These are phyloP conservation scores for Oreonectes daqikongensis DNA, from an alignment of 2,797 vertebrate genomes.

Conservation along the genomic window DNA sequence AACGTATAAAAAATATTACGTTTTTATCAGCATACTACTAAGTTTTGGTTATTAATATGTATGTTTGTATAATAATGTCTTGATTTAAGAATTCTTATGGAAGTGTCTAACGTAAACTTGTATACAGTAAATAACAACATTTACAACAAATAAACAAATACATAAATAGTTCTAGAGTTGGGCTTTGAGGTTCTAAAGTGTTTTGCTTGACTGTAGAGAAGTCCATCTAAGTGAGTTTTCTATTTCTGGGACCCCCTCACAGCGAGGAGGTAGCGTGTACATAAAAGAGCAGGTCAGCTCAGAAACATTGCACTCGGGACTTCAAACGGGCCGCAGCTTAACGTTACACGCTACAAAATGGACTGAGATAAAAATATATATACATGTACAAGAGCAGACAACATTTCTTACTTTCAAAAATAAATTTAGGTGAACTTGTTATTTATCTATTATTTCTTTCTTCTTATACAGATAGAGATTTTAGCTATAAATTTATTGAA, in stretches of 20 bases:
- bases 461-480: not conserved
- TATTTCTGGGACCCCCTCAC: conserved; percentile 81
- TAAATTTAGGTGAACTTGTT: conserved; percentile 62
- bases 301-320: conserved; percentile 78
- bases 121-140: not conserved
- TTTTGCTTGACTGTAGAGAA: conserved; percentile 66
- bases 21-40: not conserved
- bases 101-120: not conserved
- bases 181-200: conserved; percentile 68
- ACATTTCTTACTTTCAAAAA: conserved; percentile 62
- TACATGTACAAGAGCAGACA: conserved; percentile 67
- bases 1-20: not conserved
- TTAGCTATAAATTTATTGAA: not conserved
- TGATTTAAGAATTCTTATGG: not conserved
- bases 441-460: not conserved
- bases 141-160: conserved; percentile 6
- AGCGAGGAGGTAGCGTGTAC: conserved; percentile 79
- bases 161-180: conserved; percentile 40
- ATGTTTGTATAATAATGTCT: not conserved
- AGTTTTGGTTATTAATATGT: not conserved
- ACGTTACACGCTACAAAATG: conserved; percentile 66
- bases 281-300: conserved; percentile 74
- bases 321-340: conserved; percentile 61
- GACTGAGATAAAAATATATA: conserved; percentile 68
- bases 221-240: conserved; percentile 80